Evolutionary conservation across 1,140 invertebrate genomes (phyloP).

Genomic region (Batillaria attramentaria): DNA sequence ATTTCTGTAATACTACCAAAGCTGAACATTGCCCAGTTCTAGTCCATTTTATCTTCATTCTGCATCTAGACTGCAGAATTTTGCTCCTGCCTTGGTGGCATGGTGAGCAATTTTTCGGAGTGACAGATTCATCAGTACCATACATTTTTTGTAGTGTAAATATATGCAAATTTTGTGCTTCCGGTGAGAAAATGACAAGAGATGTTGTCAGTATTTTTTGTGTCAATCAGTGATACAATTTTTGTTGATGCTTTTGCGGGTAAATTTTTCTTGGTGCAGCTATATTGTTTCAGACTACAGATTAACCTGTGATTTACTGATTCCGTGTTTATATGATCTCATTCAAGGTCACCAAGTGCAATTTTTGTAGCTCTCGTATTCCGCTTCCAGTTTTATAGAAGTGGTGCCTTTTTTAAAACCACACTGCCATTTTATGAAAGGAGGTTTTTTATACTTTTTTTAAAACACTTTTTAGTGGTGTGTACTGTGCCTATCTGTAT

Average conservation of each 20-base stretch:
- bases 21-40: too few relatives aligned
- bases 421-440: neutral
- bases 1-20: too few relatives aligned
- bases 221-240: neutral
- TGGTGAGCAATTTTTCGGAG: neutral
- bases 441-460: neutral
- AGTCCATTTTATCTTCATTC: neutral
- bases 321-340: neutral
- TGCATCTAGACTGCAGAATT: neutral
- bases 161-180: neutral
- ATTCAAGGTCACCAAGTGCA: neutral
- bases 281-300: neutral
- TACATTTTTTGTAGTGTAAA: neutral
- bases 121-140: neutral
- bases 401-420: neutral
- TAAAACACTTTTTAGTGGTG: neutral
- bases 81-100: neutral
- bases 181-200: neutral
- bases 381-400: neutral
- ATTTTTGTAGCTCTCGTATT: neutral
- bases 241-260: neutral
- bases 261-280: too few relatives aligned
- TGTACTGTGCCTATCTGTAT: neutral
- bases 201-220: neutral
- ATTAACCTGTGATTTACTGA: neutral